These are phyloP conservation scores for Troglohyphantes excavatus DNA, from an alignment of 2,888 invertebrate species.

Conservation along the genomic window DNA sequence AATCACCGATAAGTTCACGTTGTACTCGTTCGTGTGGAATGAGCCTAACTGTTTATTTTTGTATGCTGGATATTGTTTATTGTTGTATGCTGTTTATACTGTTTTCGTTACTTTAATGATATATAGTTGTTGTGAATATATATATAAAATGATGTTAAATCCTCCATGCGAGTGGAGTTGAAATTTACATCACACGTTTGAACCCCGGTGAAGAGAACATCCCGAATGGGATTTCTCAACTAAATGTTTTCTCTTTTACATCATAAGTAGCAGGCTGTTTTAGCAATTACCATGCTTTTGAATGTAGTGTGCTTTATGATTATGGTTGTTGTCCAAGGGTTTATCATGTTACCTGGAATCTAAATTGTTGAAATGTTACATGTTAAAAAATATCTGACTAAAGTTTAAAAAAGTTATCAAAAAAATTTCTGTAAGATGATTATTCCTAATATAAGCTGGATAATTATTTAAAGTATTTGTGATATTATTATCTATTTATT, in stretches of 20 bases:
- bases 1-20: too few relatives aligned
- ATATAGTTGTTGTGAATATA: slow-evolving; percentile 40
- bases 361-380: slow-evolving; percentile 41
- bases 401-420: neutral
- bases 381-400: neutral
- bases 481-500: too few relatives aligned
- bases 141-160: slow-evolving; percentile 45
- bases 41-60: slow-evolving; percentile 28
- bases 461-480: too few relatives aligned
- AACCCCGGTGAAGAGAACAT: slow-evolving; percentile 66
- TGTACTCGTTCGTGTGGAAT: too few relatives aligned
- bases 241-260: neutral
- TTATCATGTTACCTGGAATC: slow-evolving; percentile 57
- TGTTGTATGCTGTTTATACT: slow-evolving; percentile 21
- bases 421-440: too few relatives aligned
- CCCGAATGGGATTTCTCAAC: slow-evolving; percentile 64
- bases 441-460: too few relatives aligned
- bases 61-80: neutral
- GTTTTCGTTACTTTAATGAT: slow-evolving; percentile 29
- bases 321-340: slow-evolving; percentile 52
- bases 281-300: slow-evolving; percentile 48
- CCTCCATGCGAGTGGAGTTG: slow-evolving; percentile 21
- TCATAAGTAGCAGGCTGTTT: slow-evolving; percentile 37
- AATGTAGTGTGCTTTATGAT: slow-evolving; percentile 47
- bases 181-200: slow-evolving; percentile 41